A percentile compares a stretch with the other conserved stretches of the same genome.
phyloP scores from a whole-genome alignment of 2,888 invertebrate genomes.

The Epinotia nisella region DNA sequence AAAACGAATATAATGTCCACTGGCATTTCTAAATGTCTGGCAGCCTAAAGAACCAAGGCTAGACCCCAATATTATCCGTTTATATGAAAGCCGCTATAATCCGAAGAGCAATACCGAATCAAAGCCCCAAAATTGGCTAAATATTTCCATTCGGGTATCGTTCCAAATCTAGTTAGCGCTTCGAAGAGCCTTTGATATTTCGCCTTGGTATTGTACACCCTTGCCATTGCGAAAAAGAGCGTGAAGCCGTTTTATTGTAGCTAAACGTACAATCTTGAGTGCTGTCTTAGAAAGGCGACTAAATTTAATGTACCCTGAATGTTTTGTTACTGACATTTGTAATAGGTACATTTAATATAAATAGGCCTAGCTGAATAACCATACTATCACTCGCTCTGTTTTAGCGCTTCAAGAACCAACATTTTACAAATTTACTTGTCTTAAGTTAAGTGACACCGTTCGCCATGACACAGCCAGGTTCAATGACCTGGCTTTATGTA shows the following conservation, averaged over 20 bases:
- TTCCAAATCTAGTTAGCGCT: constrained; percentile 3
- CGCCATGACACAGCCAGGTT: constrained; percentile 33
- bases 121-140: constrained; percentile 6
- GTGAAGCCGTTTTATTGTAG: background rate
- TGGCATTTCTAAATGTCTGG: background rate
- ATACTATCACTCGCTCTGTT: no score
- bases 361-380: no score
- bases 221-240: background rate
- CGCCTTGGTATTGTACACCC: constrained; percentile 12
- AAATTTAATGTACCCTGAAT: background rate
- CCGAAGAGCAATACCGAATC: constrained; percentile 12
- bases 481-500: constrained; percentile 19
- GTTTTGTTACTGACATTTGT: background rate
- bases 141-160: background rate
- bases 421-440: background rate
- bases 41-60: background rate
- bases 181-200: constrained; percentile 17
- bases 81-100: constrained; percentile 6
- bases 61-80: constrained; percentile 1
- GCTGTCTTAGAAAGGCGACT: constrained; percentile 5
- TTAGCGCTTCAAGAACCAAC: no score
- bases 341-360: no score
- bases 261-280: background rate
- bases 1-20: no score
- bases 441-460: background rate